A percentile compares a stretch with the other conserved stretches of the same genome.
phyloP scores from a whole-genome alignment of 2,797 vertebrate species.

The Podargus strigoides region DNA sequence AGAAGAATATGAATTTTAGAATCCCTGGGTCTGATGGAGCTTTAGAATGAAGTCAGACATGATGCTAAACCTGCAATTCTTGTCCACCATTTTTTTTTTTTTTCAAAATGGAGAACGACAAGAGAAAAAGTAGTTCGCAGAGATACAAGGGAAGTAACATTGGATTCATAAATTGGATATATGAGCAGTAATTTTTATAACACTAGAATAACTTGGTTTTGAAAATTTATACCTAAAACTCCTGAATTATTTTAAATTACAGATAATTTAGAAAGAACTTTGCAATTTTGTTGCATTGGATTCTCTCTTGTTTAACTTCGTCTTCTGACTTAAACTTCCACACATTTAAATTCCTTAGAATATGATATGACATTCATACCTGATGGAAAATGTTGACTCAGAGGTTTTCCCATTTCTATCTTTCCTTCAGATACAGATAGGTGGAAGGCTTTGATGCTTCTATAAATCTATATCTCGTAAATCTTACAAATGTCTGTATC shows the following conservation, averaged over 20 bases:
- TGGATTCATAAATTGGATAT: neutral
- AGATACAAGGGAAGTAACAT: neutral
- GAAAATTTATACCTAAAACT: neutral
- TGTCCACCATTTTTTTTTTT: neutral
- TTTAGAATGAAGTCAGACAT: neutral
- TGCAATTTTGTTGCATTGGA: neutral
- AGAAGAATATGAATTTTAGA: neutral
- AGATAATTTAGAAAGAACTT: neutral
- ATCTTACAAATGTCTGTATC: accelerated
- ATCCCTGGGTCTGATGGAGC: neutral
- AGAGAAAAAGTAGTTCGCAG: neutral
- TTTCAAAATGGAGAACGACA: neutral
- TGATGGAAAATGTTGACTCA: neutral
- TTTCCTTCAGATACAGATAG: neutral
- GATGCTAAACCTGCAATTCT: neutral
- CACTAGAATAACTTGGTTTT: neutral
- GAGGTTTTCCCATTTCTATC: neutral
- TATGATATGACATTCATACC: neutral
- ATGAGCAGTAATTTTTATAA: neutral
- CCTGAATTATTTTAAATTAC: neutral
- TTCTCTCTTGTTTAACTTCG: neutral
- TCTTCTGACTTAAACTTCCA: neutral
- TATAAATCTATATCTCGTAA: neutral
- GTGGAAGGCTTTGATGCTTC: neutral
- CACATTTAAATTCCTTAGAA: neutral